phyloP scores from a whole-genome alignment of 2,113 vertebrate genomes.

The Asarcornis scutulata region DNA sequence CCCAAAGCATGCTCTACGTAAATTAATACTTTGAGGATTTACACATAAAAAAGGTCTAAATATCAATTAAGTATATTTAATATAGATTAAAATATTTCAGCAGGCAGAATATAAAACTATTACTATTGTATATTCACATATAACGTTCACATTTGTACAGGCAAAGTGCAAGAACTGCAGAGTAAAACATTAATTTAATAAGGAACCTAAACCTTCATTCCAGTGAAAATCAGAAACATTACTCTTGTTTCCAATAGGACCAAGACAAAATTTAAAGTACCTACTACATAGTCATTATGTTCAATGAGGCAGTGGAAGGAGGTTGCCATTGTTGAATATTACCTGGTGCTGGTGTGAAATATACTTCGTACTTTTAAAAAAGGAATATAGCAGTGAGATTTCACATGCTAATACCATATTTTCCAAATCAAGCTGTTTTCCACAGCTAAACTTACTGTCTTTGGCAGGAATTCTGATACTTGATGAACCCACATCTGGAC shows the following conservation, averaged over 20 bases:
- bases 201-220: not conserved
- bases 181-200: not conserved
- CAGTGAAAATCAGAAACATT: not conserved
- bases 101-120: not conserved
- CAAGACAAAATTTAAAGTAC: not conserved
- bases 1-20: not conserved
- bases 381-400: not conserved
- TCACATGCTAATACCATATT: not conserved
- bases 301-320: not conserved
- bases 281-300: not conserved
- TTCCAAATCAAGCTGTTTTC: constrained; percentile 18
- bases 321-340: not conserved
- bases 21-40: not conserved
- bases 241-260: not conserved
- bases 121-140: not conserved
- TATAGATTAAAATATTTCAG: not conserved
- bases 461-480: constrained; percentile 91
- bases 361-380: not conserved
- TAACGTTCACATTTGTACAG: not conserved
- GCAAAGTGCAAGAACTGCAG: not conserved
- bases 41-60: not conserved
- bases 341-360: not conserved
- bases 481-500: constrained; percentile 93
- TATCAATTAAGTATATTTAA: not conserved
- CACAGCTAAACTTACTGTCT: constrained; percentile 1